Conservation (phyloP, 2,888 invertebrate genomes). For the Sarcophaga caerulescens region DNA sequence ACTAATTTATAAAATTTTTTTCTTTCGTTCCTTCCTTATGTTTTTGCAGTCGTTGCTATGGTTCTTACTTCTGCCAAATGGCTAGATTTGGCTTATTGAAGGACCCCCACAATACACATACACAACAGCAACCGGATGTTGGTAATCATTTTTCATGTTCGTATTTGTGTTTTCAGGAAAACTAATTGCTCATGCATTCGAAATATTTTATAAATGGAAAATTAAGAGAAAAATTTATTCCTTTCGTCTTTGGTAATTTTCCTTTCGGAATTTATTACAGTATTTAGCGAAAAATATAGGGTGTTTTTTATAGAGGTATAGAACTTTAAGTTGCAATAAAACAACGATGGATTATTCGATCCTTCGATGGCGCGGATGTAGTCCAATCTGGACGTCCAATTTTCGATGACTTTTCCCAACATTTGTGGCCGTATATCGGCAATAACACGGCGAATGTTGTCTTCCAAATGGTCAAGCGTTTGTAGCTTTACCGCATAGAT, state of each 20-base stretch:
- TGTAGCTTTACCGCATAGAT: too few species aligned
- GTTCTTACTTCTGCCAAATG: conserved; percentile 29
- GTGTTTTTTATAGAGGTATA: too few species aligned
- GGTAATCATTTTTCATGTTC: conserved; percentile 13
- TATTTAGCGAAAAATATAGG: conserved; percentile 3
- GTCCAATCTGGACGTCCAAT: too few species aligned
- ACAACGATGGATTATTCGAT: too few species aligned
- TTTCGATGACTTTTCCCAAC: too few species aligned
- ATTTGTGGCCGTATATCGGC: too few species aligned
- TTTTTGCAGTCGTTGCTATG: not conserved
- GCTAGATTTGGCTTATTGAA: conserved; percentile 40
- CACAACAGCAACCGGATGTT: conserved; percentile 42
- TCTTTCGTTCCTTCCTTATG: conserved; percentile 11
- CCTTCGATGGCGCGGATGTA: too few species aligned
- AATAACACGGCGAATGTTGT: too few species aligned
- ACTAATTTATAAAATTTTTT: conserved; percentile 54
- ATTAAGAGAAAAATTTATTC: not conserved
- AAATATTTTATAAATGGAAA: conserved; percentile 2
- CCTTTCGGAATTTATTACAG: conserved; percentile 27
- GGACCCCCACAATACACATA: not conserved
- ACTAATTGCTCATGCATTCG: conserved; percentile 15
- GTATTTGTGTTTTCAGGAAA: conserved; percentile 9
- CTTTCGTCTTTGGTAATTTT: not conserved
- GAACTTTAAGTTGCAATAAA: too few species aligned
- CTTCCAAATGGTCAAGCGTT: too few species aligned